phyloP scores from a whole-genome alignment of 2,888 invertebrate species.

The Folsomia manolachei region DNA sequence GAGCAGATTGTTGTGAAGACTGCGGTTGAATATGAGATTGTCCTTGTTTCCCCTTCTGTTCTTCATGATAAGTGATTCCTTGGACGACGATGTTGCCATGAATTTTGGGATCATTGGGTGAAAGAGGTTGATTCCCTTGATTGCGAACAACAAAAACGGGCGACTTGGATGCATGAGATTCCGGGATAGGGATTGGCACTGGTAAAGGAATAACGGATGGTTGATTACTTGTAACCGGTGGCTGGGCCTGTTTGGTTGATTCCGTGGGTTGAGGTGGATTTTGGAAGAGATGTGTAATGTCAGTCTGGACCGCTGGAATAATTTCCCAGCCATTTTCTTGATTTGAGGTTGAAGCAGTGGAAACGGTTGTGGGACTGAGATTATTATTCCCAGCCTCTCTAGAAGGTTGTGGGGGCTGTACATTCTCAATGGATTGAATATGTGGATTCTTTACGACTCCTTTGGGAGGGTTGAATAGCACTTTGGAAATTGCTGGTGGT shows the following conservation, averaged over 20 bases:
- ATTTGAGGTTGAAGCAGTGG: constrained; percentile 18
- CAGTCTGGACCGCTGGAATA: constrained; percentile 49
- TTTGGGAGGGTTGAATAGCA: constrained; percentile 1
- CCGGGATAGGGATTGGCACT: constrained; percentile 46
- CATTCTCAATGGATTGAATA: constrained; percentile 24
- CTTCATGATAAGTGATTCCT: constrained; percentile 38
- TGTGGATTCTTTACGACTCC: constrained; percentile 27
- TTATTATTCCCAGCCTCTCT: not conserved
- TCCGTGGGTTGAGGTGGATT: constrained; percentile 25
- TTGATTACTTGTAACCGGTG: not conserved
- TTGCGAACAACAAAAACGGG: constrained; percentile 40
- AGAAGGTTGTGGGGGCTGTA: not conserved
- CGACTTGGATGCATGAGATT: constrained; percentile 38
- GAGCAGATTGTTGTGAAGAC: not conserved
- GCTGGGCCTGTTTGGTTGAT: constrained; percentile 13
- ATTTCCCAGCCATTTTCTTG: constrained; percentile 48
- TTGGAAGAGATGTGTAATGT: constrained; percentile 48
- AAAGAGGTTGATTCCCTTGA: constrained; percentile 17
- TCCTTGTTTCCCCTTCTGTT: not conserved
- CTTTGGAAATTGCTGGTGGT: not conserved
- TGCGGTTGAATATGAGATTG: not conserved
- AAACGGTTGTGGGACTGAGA: not conserved
- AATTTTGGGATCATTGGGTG: constrained; percentile 20
- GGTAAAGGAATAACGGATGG: constrained; percentile 38
- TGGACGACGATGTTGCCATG: constrained; percentile 28